phyloP scores from a whole-genome alignment of 2,113 vertebrate species.

The Electrona antarctica region DNA sequence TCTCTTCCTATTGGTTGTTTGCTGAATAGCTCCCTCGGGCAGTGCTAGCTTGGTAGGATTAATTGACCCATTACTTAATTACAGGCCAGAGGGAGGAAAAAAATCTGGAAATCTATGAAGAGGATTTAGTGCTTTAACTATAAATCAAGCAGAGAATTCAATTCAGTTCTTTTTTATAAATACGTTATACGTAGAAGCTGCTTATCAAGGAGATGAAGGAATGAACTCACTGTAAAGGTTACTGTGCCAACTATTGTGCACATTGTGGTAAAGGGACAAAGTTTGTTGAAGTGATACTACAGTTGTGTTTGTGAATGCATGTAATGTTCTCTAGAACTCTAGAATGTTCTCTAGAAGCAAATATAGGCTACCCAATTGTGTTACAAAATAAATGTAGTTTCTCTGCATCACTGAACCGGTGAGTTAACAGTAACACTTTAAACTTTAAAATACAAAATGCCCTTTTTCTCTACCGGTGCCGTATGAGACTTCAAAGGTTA shows the following conservation, averaged over 20 bases:
- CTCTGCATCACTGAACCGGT: no score
- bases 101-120: slow-evolving; percentile 58
- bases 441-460: no score
- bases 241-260: slow-evolving; percentile 13
- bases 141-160: slow-evolving; percentile 51
- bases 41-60: slow-evolving; percentile 55
- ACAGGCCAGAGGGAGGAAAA: slow-evolving; percentile 35
- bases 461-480: no score
- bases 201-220: slow-evolving; percentile 41
- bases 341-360: no score
- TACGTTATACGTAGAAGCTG: slow-evolving; percentile 43
- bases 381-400: no score
- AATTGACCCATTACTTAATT: slow-evolving; percentile 75
- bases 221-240: slow-evolving; percentile 6
- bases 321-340: no score
- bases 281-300: no score
- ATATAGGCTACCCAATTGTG: no score
- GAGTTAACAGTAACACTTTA: no score
- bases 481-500: no score
- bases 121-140: slow-evolving; percentile 57
- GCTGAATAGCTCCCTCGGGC: slow-evolving; percentile 38
- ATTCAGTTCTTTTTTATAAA: slow-evolving; percentile 48
- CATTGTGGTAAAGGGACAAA: no score
- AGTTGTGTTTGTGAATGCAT: no score
- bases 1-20: slow-evolving; percentile 34